Conservation (phyloP, 2,113 vertebrate genomes). For the Podarcis cretensis region DNA sequence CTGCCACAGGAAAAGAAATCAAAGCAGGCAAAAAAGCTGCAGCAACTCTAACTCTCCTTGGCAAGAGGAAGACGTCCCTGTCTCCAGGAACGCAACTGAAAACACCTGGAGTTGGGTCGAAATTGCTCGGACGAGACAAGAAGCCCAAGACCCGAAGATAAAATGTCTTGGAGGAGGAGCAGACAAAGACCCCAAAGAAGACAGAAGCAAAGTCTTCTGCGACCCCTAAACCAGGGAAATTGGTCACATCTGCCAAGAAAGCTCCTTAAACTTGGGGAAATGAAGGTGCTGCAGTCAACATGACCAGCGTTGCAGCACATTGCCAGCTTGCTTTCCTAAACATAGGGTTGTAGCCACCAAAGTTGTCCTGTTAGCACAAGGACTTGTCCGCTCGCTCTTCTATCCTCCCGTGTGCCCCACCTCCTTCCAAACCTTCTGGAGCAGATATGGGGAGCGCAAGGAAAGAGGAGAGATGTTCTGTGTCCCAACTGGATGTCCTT, state of each 20-base stretch:
- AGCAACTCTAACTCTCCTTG: not conserved
- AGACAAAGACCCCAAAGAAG: conserved; percentile 66
- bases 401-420: too few species aligned
- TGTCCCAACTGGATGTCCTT: too few species aligned
- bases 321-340: not conserved
- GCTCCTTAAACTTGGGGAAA: conserved; percentile 47
- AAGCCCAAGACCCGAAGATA: conserved; percentile 33
- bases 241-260: conserved; percentile 50
- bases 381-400: too few species aligned
- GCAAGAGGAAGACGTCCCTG: conserved; percentile 41
- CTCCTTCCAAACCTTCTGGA: too few species aligned
- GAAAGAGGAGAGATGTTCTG: too few species aligned
- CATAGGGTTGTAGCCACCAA: too few species aligned
- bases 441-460: too few species aligned
- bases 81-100: not conserved
- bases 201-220: conserved; percentile 61
- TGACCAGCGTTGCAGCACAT: conserved; percentile 2
- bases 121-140: conserved; percentile 35
- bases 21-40: not conserved
- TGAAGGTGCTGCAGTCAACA: not conserved
- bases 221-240: conserved; percentile 50
- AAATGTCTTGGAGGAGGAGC: conserved; percentile 54
- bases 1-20: not conserved
- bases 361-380: too few species aligned
- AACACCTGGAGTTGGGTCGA: not conserved